A percentile compares a stretch with the other conserved stretches of the same genome.
phyloP scores from a whole-genome alignment of 2,888 invertebrate species.

The Phalangium opilio region DNA sequence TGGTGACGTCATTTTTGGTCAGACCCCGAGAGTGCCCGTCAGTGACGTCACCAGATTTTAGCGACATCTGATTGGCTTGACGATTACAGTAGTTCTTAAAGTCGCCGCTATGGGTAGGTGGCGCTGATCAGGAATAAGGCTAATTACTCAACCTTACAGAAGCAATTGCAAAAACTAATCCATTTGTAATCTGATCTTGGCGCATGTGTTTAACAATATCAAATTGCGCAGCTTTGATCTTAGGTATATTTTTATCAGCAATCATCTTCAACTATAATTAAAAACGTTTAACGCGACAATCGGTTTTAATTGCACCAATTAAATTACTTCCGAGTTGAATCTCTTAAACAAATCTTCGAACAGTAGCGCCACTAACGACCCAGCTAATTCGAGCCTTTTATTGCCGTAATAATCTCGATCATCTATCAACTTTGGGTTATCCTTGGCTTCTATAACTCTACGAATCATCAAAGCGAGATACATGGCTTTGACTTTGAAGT shows the following conservation, averaged over 20 bases:
- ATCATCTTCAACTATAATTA: conserved; percentile 56
- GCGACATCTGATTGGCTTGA: no score
- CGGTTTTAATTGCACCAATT: not conserved
- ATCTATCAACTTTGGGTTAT: conserved; percentile 62
- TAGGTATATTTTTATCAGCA: conserved; percentile 90
- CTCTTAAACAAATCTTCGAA: conserved; percentile 98
- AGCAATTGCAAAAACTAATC: conserved; percentile 85
- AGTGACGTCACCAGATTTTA: no score
- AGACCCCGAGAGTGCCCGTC: no score
- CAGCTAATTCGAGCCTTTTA: conserved; percentile 91
- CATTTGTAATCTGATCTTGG: conserved; percentile 83
- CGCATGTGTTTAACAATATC: conserved; percentile 94
- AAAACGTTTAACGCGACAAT: conserved; percentile 6
- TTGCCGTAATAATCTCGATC: conserved; percentile 99
- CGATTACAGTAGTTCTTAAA: no score
- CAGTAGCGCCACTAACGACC: conserved; percentile 79
- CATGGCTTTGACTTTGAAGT: conserved; percentile 45
- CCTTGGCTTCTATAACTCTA: conserved; percentile 73
- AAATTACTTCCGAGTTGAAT: conserved; percentile 76
- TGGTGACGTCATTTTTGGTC: no score
- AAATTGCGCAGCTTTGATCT: conserved; percentile 80
- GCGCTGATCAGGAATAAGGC: no score
- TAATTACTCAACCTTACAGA: conserved; percentile 46
- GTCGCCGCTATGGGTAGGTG: no score
- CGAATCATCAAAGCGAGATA: conserved; percentile 86